Percentiles rank a stretch among this genome's conserved stretches.
Evolutionary conservation across 2,113 vertebrate genomes (phyloP).

Genomic region (Ondatra zibethicus): DNA sequence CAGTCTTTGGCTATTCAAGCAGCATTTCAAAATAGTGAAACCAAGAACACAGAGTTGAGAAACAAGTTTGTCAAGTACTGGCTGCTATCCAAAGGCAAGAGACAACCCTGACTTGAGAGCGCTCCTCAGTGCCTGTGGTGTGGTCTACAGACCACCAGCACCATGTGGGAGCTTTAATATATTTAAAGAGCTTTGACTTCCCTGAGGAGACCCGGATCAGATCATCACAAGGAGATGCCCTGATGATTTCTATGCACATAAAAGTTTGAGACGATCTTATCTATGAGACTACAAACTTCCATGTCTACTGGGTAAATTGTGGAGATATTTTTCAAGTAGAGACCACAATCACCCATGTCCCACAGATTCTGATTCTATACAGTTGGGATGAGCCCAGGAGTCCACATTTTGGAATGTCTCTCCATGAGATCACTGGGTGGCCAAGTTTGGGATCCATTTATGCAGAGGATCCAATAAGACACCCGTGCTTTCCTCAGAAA

Average conservation of each 20-base stretch:
- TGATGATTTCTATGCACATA: background rate
- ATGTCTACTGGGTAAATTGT: background rate
- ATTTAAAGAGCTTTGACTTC: background rate
- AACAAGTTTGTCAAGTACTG: background rate
- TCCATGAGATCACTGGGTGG: background rate
- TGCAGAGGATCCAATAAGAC: background rate
- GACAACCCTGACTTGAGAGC: background rate
- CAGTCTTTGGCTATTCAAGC: background rate
- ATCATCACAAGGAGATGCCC: background rate
- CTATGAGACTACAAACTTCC: background rate
- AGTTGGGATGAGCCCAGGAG: background rate
- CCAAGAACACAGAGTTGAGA: background rate
- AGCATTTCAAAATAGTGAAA: constrained; percentile 27
- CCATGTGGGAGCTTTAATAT: background rate
- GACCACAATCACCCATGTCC: background rate
- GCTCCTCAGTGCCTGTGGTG: background rate
- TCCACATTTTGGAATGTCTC: constrained; percentile 9
- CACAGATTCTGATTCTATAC: background rate
- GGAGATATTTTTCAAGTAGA: background rate
- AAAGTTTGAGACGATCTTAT: background rate
- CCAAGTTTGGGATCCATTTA: background rate
- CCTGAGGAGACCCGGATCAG: background rate
- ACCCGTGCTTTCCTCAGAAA: background rate
- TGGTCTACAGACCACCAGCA: background rate
- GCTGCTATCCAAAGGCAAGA: background rate